Conservation (phyloP, 2,113 vertebrate species). For the Tetraodon nigroviridis region DNA sequence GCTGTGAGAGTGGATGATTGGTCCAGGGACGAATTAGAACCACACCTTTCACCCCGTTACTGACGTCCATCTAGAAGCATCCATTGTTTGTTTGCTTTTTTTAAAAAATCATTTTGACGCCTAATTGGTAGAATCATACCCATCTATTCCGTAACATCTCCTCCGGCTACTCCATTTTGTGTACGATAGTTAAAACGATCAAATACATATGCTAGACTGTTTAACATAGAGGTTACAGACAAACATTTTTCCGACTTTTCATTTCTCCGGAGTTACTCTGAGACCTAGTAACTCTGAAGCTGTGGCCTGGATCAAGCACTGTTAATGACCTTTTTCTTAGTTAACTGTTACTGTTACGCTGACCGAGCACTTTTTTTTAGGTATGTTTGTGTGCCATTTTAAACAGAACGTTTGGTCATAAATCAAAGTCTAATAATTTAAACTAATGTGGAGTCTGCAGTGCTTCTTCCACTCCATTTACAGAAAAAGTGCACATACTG, state of each 20-base stretch:
- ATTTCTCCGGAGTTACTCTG: constrained; percentile 56
- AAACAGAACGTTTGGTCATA: no score
- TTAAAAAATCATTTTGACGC: constrained; percentile 21
- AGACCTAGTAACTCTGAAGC: constrained; percentile 45
- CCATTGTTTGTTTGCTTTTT: constrained; percentile 50
- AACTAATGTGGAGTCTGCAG: constrained; percentile 16
- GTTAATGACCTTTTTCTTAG: constrained; percentile 7
- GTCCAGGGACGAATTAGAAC: constrained; percentile 69
- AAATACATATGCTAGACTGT: constrained; percentile 48
- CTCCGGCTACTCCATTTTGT: constrained; percentile 56
- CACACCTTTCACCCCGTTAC: constrained; percentile 52
- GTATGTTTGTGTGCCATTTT: no score
- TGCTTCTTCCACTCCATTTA: constrained; percentile 65
- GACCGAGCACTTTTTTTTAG: no score
- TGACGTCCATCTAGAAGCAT: constrained; percentile 54
- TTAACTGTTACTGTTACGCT: background rate
- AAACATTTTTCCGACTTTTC: constrained; percentile 37
- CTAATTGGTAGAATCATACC: constrained; percentile 61
- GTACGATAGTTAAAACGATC: constrained; percentile 55
- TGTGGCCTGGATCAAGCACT: constrained; percentile 65
- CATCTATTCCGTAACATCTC: constrained; percentile 59
- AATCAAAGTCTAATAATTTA: no score
- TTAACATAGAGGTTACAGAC: constrained; percentile 42
- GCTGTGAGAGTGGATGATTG: constrained; percentile 80
- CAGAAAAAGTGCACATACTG: constrained; percentile 23